A percentile compares a stretch with the other conserved stretches of the same genome.
Evolutionary conservation across 2,797 vertebrate species (phyloP).

Genomic region (Varecia variegata): DNA sequence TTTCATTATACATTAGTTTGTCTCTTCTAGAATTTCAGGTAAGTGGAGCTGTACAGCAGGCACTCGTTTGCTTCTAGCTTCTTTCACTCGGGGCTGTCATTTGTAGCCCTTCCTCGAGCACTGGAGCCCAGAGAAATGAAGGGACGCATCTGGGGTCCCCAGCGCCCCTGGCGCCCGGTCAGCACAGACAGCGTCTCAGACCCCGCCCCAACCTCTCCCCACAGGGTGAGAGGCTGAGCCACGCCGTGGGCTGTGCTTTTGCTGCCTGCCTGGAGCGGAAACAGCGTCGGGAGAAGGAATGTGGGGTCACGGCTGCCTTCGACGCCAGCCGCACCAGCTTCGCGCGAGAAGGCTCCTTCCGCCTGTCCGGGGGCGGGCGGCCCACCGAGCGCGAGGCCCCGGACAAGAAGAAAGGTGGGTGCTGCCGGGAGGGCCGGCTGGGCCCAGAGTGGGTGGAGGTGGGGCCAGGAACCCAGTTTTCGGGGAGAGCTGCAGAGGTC

Average conservation of each 20-base stretch:
- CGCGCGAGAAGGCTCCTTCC: constrained; percentile 93
- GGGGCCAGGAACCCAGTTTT: rapidly evolving
- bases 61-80: background rate
- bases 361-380: constrained; percentile 85
- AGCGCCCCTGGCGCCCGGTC: background rate
- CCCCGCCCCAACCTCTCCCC: background rate
- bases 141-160: background rate
- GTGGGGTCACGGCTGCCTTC: constrained; percentile 93
- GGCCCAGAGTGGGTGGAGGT: background rate
- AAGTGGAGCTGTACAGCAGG: background rate
- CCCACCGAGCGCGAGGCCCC: constrained; percentile 85
- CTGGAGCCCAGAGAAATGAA: background rate
- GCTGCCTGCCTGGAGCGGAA: constrained; percentile 95
- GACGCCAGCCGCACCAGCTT: constrained; percentile 94
- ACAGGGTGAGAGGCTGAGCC: constrained; percentile 94
- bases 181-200: background rate
- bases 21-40: background rate
- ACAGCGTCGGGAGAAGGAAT: constrained; percentile 94
- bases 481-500: background rate
- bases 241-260: constrained; percentile 94
- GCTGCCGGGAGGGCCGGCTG: background rate
- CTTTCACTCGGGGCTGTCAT: background rate
- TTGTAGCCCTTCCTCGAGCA: too few species aligned
- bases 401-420: constrained; percentile 93
- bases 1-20: background rate